phyloP scores from a whole-genome alignment of 2,113 vertebrate species.

The Promerops cafer region DNA sequence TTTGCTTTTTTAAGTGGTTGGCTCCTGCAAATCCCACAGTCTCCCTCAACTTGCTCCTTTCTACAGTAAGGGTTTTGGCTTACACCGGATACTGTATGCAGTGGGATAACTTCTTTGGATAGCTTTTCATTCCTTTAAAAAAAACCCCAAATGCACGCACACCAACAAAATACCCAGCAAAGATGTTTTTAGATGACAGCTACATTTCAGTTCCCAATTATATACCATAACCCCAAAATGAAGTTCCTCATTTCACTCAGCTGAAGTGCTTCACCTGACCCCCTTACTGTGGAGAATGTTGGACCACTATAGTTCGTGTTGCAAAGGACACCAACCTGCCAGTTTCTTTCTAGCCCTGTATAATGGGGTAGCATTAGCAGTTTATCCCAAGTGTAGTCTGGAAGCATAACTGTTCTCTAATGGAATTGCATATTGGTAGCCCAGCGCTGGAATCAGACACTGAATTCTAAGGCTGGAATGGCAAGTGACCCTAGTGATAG shows the following conservation, averaged over 20 bases:
- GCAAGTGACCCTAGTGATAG: background rate
- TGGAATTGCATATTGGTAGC: background rate
- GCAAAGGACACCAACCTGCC: background rate
- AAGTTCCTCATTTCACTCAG: background rate
- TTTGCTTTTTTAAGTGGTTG: background rate
- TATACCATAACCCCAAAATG: background rate
- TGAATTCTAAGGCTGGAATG: background rate
- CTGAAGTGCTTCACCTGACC: background rate
- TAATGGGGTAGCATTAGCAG: background rate
- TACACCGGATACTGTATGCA: fast-evolving
- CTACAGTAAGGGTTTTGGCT: background rate
- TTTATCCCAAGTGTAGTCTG: background rate
- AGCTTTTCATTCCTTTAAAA: background rate
- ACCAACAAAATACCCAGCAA: background rate
- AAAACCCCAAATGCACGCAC: fast-evolving
- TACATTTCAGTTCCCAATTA: background rate
- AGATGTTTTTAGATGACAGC: background rate
- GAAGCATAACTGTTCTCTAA: background rate
- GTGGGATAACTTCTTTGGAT: background rate
- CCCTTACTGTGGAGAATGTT: background rate
- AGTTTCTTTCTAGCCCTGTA: background rate
- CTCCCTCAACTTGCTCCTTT: background rate
- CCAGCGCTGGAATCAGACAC: background rate
- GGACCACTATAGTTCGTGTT: background rate
- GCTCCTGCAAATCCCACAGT: background rate